phyloP scores from a whole-genome alignment of 2,888 invertebrate genomes.

The Didymodactylos carnosus region DNA sequence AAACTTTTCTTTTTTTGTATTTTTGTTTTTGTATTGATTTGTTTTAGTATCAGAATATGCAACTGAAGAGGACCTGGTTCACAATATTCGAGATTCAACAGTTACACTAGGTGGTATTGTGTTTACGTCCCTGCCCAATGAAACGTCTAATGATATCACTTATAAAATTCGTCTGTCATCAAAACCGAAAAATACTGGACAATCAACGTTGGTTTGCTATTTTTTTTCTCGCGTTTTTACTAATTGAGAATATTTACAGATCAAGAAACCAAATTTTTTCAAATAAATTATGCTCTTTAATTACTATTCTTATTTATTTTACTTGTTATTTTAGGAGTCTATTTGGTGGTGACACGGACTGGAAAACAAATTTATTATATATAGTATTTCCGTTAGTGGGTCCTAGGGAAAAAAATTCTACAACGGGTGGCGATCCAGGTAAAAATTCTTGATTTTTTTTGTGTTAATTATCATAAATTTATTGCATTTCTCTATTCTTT shows the following conservation, averaged over 20 bases:
- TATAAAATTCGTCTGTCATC: background rate
- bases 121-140: slow-evolving; percentile 15
- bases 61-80: no score
- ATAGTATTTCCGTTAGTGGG: slow-evolving; percentile 47
- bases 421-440: slow-evolving; percentile 46
- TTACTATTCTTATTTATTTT: no score
- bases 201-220: no score
- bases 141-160: background rate
- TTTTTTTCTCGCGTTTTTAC: no score
- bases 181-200: background rate
- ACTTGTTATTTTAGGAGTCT: no score
- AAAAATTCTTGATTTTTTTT: slow-evolving; percentile 19
- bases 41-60: background rate
- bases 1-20: background rate
- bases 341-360: slow-evolving; percentile 34
- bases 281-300: no score
- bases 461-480: background rate
- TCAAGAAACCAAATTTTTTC: no score
- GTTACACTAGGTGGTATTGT: slow-evolving; percentile 24
- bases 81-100: no score
- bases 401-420: slow-evolving; percentile 41
- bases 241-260: no score
- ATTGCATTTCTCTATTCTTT: no score
- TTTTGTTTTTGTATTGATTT: no score
- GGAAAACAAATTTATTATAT: slow-evolving; percentile 51